Evolutionary conservation across 2,113 vertebrate genomes (phyloP), one percentile per base, ranked within the genome.

Genomic region (Chrysemys picta): DNA sequence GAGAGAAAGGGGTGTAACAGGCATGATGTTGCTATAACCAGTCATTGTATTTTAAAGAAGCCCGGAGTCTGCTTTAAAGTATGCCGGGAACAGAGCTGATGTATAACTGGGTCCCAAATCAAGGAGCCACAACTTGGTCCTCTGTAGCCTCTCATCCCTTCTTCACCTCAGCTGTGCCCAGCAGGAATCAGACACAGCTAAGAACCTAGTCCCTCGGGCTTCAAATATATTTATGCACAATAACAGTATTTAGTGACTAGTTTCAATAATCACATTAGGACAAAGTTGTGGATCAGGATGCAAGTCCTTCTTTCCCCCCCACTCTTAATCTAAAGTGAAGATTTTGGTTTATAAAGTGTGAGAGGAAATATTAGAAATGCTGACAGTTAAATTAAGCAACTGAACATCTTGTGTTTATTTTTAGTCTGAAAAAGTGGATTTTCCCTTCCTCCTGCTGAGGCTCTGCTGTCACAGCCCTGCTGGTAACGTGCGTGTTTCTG

Each of bases 311-410:
- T 31, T 81, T 47, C 47, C 2, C 85, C 95, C 52, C 83, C 94
- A 91, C 79, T 85, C 75, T 35, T 13, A 35, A 49, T 81, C 93
- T 90, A 92, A 93, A 92, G 91, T 89, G 92, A 96, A 96, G 79
- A 75, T 50, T 62, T 0, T 21, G 19, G 65, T 95, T 97, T 96
- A 87, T 56, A 88, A 88, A 83, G 89, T 52, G 85, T 54, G 42
- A 49, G 80, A 10, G 82, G 80, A 76, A 88, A 79, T 82, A 53
- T 90, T 80, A 87, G 69, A 89, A 83, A 82, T 82, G 56, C 6
- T 85, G 78, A 57, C 69, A 87, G 90, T 82, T 91, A 81, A 92
- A 94, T 96, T n/a, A 72, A 91, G 93, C 76, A 90, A 76, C 1
- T 0, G 92, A 97, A 91, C 52, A 72, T 91, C 88, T 93, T 0